These are phyloP conservation scores for Melolontha melolontha DNA, from an alignment of 2,888 invertebrate species.

Conservation along the genomic window DNA sequence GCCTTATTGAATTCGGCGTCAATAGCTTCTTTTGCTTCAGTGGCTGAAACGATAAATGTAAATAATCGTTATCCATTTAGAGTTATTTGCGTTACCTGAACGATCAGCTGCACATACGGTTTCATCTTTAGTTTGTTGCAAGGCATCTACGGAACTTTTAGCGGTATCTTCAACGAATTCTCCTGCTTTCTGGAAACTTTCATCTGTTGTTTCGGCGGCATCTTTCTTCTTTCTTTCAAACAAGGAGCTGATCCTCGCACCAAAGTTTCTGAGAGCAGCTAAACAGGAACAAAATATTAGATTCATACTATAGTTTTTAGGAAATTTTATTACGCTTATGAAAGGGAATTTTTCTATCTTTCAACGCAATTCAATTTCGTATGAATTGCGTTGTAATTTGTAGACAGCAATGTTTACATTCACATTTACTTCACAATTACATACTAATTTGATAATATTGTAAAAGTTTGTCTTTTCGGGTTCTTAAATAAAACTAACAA, in stretches of 20 bases:
- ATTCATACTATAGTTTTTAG: background rate
- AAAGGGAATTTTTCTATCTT: too few relatives aligned
- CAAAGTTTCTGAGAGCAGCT: conserved; percentile 79
- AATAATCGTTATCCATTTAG: background rate
- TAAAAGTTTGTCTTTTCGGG: too few relatives aligned
- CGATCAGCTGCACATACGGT: conserved; percentile 69
- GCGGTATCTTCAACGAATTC: conserved; percentile 75
- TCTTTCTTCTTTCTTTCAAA: conserved; percentile 81
- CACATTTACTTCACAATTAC: too few relatives aligned
- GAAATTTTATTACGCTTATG: too few relatives aligned
- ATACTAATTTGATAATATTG: too few relatives aligned
- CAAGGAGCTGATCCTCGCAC: conserved; percentile 78
- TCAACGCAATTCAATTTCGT: too few relatives aligned
- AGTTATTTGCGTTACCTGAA: conserved; percentile 60
- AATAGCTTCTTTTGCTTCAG: conserved; percentile 64
- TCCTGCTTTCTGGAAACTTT: conserved; percentile 73
- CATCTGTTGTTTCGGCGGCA: conserved; percentile 72
- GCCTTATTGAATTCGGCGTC: conserved; percentile 58
- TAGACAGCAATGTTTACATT: too few relatives aligned
- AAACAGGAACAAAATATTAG: conserved; percentile 48
- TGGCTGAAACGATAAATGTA: conserved; percentile 50
- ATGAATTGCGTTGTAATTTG: too few relatives aligned
- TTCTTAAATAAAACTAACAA: too few relatives aligned
- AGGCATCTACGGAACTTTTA: conserved; percentile 72
- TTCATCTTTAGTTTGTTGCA: conserved; percentile 71